Percentiles rank a stretch among this genome's conserved stretches.
These are phyloP conservation scores for Chaetophractus vellerosus DNA, from an alignment of 2,797 vertebrate genomes.

Conservation along the genomic window DNA sequence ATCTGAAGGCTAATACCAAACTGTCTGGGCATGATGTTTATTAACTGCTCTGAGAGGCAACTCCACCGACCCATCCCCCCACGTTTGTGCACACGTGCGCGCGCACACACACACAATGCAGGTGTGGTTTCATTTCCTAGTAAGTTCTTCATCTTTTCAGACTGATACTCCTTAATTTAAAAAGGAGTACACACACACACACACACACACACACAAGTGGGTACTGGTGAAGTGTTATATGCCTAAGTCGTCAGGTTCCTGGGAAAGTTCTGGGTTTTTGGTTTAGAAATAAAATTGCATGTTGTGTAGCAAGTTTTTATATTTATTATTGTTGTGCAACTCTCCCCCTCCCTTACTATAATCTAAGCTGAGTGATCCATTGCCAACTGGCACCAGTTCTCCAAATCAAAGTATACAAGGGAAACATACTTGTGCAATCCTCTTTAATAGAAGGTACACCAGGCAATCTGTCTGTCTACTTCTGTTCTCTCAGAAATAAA, in stretches of 20 bases:
- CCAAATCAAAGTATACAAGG: not conserved
- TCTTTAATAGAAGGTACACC: conserved; percentile 62
- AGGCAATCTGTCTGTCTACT: conserved; percentile 47
- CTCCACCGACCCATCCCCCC: no score
- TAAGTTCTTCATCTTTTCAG: conserved; percentile 19
- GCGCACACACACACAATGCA: not conserved
- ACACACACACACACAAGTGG: not conserved
- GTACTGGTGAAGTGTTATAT: not conserved
- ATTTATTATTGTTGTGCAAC: conserved; percentile 72
- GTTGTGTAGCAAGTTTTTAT: conserved; percentile 73
- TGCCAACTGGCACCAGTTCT: conserved; percentile 57
- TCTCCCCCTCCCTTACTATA: conserved; percentile 23
- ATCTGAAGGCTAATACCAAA: not conserved
- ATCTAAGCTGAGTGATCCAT: not conserved
- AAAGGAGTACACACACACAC: not conserved
- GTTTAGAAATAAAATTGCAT: conserved; percentile 81
- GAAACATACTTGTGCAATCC: conserved; percentile 50
- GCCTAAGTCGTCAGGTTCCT: conserved; percentile 81
- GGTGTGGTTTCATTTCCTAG: not conserved
- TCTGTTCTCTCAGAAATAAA: conserved; percentile 3
- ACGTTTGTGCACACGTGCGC: no score
- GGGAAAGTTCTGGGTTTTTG: conserved; percentile 83
- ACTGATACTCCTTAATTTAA: not conserved
- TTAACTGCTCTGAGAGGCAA: not conserved
- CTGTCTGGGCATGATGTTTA: not conserved